Evolutionary conservation across 2,797 vertebrate genomes (phyloP), one percentile per base, ranked within the genome.

Genomic region (Galago senegalensis): DNA sequence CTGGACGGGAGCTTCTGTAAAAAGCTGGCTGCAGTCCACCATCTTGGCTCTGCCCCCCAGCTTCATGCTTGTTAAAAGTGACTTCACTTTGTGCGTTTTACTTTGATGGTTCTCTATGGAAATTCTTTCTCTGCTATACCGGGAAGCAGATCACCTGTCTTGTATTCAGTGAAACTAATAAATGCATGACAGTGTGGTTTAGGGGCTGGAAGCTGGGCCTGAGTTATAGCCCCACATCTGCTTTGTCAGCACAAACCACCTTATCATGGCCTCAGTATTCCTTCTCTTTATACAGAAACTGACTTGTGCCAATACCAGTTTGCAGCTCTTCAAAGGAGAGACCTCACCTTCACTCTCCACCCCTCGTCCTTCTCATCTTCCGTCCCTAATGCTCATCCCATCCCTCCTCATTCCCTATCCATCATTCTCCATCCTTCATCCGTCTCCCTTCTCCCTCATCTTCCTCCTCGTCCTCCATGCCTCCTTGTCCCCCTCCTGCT

Each of bases 41-140:
- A 34, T 34, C 34, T 34, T 34, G 34, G 34, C 34, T 34, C 34
- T 34, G 34, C 34, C 34, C 34, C 34, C 34, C 31, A 34, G 56
- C 70, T 56, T 43, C 75, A 88, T 7, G 87, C 58, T 34, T 31
- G 13, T 3, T 46, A 49, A 94, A 94, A 97, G 60, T 29, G 37
- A 29, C 27, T 53, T n/a, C 3, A 2, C 5, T 14, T 2, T 10
- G 31, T 70, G 73, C 8, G 0, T n/a, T 88, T 91, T 31, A 60
- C 3, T 43, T n/a, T 14, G 4, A 20, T 81, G 18, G 27, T 11
- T 49, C 43, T 53, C 80, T 29, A 0, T 63, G 67, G 58, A 43
- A 9, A 7, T 31, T 87, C 75, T 40, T n/a, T 70, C 13, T 61
- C 79, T 40, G 2, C 25, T 29, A 17, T 60, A 58, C n/a, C 43